Conservation (phyloP, 2,888 invertebrate genomes). For the Oscheius sp. region DNA sequence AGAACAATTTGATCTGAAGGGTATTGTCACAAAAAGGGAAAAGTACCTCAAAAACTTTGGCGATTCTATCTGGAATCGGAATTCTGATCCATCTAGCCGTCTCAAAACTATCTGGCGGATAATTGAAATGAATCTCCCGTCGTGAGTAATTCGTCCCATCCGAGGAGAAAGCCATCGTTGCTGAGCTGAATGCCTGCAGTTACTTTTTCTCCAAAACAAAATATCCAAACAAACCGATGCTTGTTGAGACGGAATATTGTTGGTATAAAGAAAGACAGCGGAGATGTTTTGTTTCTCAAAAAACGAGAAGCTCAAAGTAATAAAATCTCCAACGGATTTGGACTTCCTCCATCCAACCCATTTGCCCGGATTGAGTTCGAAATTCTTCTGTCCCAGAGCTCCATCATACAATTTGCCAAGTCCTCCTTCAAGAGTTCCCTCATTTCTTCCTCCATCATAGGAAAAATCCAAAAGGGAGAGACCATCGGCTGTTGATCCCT, state of each 20-base stretch:
- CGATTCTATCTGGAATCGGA: conserved; percentile 83
- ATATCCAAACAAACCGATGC: conserved; percentile 30
- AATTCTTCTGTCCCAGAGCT: conserved; percentile 73
- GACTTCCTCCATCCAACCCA: conserved; percentile 86
- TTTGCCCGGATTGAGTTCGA: conserved; percentile 75
- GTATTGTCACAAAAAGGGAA: background rate
- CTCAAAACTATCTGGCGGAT: conserved; percentile 55
- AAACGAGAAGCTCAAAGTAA: conserved; percentile 85
- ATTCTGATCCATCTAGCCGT: conserved; percentile 82
- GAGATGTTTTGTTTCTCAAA: conserved; percentile 86
- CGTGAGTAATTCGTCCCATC: conserved; percentile 50
- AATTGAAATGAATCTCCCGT: conserved; percentile 47
- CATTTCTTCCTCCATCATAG: conserved; percentile 77
- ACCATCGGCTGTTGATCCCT: conserved; percentile 82
- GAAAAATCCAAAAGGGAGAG: conserved; percentile 84
- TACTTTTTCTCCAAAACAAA: background rate
- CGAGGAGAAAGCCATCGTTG: conserved; percentile 37
- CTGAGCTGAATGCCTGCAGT: conserved; percentile 40
- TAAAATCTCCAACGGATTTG: conserved; percentile 51
- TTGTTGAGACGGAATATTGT: conserved; percentile 75
- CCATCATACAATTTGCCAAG: conserved; percentile 82
- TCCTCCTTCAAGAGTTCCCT: conserved; percentile 73
- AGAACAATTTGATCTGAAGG: conserved; percentile 48
- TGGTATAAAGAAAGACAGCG: conserved; percentile 82
- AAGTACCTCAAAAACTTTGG: conserved; percentile 82